Evolutionary conservation across 1,140 invertebrate genomes (phyloP), one percentile per base, ranked within the genome.

Genomic region (Acromyrmex charruanus): DNA sequence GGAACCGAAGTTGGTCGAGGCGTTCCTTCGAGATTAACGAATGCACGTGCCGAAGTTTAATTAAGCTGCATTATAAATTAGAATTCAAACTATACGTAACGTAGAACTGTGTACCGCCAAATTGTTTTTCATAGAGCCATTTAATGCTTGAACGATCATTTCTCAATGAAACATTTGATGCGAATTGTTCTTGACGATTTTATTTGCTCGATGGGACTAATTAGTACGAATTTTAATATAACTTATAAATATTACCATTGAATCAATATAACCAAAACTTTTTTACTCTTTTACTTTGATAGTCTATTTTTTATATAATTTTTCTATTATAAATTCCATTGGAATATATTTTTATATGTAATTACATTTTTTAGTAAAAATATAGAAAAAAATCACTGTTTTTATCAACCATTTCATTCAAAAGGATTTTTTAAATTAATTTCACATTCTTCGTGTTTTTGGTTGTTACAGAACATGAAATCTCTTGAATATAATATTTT

Each of bases 11-110:
- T 25, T 9, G 55, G 31, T 77, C 65, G 35, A 25, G n/a, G 35
- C 21, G 31, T 16, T 58, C n/a, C 74, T 77, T 61, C 18, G 58
- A 49, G 58, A 77, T 63, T 77, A 61, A 77, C 21, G 74, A 49
- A n/a, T 28, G 9, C 31, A 59, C 31, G 12, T 58, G 51, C 51
- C 25, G 12, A 53, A 72, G 44, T 72, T 72, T 72, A 39, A 69
- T 72, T 72, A 39, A 44, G 35, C 18, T 69, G 31, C n/a, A 21
- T 66, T 25, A 71, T 66, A 39, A 66, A 66, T 39, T 66, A 39
- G 18, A 3, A 35, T 66, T 66, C 31, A 66, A 35, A 35, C 63
- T 65, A 7, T 66, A 66, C 31, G 65, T 39, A 66, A 66, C 65
- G 31, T 63, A 25, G 2, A 16, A 59, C 21, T 12, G 25, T 59